Percentiles rank a stretch among this genome's conserved stretches.
phyloP scores from a whole-genome alignment of 30 jellyfish, hydroid and myxozoan genomes.

The Hydractinia echinata region DNA sequence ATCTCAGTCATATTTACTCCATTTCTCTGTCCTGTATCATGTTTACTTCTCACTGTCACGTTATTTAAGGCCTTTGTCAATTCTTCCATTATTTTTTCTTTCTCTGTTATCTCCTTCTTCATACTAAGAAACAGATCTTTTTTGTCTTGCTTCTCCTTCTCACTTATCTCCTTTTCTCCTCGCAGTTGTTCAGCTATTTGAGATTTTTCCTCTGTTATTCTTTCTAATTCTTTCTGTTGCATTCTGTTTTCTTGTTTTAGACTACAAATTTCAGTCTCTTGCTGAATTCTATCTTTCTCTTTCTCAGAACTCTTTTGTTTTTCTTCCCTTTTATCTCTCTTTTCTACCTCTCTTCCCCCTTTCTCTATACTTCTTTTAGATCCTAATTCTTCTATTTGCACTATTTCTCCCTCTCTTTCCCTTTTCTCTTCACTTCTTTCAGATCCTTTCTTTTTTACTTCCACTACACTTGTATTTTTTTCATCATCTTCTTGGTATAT shows the following conservation, averaged over 20 bases:
- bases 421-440: conserved; percentile 5
- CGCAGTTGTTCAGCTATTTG: background rate
- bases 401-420: conserved; percentile 9
- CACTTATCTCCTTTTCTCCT: no score
- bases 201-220: background rate
- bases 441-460: background rate
- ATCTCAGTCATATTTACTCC: background rate
- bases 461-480: background rate
- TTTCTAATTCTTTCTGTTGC: background rate
- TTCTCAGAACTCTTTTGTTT: background rate
- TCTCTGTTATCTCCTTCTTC: conserved; percentile 4
- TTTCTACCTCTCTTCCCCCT: conserved; percentile 13
- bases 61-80: background rate
- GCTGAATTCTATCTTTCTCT: background rate
- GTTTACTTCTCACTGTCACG: background rate
- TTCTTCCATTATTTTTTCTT: background rate
- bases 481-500: background rate
- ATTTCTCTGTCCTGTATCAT: background rate
- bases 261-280: no score
- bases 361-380: background rate
- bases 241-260: background rate
- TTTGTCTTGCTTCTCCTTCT: conserved; percentile 2
- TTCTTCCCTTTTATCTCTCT: background rate
- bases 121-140: background rate
- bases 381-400: background rate